A percentile compares a stretch with the other conserved stretches of the same genome.
Evolutionary conservation across 2,113 vertebrate species (phyloP).

Genomic region (Leucoraja erinaceus): DNA sequence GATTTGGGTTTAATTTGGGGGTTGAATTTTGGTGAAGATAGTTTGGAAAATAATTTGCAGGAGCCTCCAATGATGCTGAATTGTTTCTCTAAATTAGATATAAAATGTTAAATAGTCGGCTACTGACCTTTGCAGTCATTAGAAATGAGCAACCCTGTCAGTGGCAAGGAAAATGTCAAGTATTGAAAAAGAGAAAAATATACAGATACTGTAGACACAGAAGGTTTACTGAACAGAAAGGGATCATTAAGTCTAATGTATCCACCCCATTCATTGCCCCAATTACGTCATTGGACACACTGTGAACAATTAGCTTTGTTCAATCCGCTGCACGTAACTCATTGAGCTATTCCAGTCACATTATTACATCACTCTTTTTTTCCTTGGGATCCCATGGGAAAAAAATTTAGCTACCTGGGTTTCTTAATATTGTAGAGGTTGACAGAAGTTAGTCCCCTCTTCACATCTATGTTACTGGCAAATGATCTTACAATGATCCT

Average conservation of each 20-base stretch:
- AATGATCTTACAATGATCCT: neutral
- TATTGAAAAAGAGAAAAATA: no score
- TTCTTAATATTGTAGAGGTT: neutral
- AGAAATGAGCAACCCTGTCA: no score
- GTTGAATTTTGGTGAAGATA: no score
- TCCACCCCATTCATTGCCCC: neutral
- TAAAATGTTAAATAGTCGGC: no score
- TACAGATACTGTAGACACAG: no score
- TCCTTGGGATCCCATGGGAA: neutral
- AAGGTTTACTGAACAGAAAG: neutral
- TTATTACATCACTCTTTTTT: neutral
- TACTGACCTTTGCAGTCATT: no score
- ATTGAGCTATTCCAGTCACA: neutral
- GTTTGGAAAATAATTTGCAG: no score
- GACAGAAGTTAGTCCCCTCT: neutral
- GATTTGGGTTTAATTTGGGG: neutral
- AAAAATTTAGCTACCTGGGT: neutral
- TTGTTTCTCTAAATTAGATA: no score
- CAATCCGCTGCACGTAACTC: neutral
- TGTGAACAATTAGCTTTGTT: neutral
- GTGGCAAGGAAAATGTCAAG: no score
- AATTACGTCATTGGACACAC: neutral
- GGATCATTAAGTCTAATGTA: no score
- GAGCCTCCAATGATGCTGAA: no score
- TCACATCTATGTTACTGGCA: neutral